A percentile compares a stretch with the other conserved stretches of the same genome.
phyloP scores from a whole-genome alignment of 2,888 invertebrate genomes.

The Drosophila meridiana region DNA sequence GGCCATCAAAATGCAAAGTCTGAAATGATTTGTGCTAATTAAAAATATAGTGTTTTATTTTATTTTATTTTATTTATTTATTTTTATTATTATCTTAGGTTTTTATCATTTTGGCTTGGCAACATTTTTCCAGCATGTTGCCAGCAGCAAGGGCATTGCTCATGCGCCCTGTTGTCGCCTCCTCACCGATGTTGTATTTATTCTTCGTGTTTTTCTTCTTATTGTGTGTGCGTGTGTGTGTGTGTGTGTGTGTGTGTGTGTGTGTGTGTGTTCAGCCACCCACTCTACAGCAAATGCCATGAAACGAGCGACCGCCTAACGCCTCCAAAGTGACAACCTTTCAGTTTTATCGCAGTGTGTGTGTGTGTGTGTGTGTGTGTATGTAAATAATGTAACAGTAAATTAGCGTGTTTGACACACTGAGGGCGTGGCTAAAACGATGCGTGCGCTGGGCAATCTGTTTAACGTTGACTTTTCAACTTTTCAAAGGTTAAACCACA shows the following conservation, averaged over 20 bases:
- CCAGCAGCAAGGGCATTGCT: constrained; percentile 60
- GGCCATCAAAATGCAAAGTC: neutral
- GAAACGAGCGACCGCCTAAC: constrained; percentile 67
- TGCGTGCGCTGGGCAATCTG: constrained; percentile 70
- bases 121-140: constrained; percentile 73
- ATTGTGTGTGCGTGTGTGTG: constrained; percentile 35
- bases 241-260: no score
- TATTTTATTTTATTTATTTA: neutral
- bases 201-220: constrained; percentile 69
- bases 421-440: constrained; percentile 72
- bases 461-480: constrained; percentile 65
- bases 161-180: constrained; percentile 71
- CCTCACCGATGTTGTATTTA: constrained; percentile 34
- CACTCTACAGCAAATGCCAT: constrained; percentile 19
- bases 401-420: constrained; percentile 78
- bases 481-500: constrained; percentile 43
- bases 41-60: neutral
- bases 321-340: constrained; percentile 79
- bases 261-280: constrained; percentile 18
- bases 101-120: constrained; percentile 20
- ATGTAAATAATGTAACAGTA: constrained; percentile 80
- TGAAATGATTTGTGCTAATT: neutral
- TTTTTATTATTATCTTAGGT: neutral
- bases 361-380: constrained; percentile 37
- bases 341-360: constrained; percentile 69